phyloP scores from a whole-genome alignment of 2,113 vertebrate species.

The Poecile atricapillus region DNA sequence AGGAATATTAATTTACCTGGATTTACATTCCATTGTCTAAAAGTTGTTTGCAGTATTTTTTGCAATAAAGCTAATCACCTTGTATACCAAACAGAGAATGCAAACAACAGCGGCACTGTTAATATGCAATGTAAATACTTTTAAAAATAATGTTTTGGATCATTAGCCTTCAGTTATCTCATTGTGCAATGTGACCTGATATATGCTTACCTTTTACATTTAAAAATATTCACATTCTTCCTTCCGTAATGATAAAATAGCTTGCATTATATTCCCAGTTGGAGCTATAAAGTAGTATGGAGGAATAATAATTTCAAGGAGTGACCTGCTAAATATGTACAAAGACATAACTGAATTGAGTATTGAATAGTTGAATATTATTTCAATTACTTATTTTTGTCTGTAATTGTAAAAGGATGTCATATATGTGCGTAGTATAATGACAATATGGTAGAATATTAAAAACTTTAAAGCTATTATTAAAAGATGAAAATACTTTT shows the following conservation, averaged over 20 bases:
- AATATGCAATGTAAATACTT: not conserved
- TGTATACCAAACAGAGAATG: not conserved
- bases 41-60: not conserved
- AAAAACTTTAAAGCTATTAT: not conserved
- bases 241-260: not conserved
- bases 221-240: not conserved
- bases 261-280: not conserved
- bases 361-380: not conserved
- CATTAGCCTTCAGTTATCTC: not conserved
- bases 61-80: not conserved
- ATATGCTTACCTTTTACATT: not conserved
- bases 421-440: not conserved
- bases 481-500: not conserved
- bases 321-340: not conserved
- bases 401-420: not conserved
- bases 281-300: not conserved
- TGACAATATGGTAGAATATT: not conserved
- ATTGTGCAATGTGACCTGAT: not conserved
- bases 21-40: slow-evolving; percentile 4
- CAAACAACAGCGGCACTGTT: not conserved
- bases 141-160: not conserved
- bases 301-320: not conserved
- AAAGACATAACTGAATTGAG: not conserved
- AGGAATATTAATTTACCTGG: slow-evolving; percentile 3
- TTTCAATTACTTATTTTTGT: not conserved